Conservation (phyloP, 2,797 vertebrate species). For the Galagoides demidoff region DNA sequence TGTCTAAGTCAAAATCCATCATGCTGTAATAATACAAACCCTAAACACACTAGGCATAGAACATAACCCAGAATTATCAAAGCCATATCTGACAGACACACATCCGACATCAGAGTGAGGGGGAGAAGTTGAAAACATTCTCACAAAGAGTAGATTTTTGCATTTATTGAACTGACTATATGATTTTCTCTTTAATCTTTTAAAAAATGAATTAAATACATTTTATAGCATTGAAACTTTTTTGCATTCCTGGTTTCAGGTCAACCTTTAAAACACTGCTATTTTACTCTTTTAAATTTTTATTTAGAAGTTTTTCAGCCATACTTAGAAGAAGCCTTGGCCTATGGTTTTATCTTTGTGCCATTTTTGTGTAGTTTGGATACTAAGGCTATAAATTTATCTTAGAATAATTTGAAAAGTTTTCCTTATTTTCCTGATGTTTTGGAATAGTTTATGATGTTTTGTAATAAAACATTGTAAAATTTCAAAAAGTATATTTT, state of each 20-base stretch:
- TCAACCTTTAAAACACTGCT: not conserved
- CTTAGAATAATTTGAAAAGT: not conserved
- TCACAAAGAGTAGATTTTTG: not conserved
- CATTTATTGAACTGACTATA: not conserved
- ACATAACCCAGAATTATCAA: too few relatives aligned
- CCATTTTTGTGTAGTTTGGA: not conserved
- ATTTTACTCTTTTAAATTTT: not conserved
- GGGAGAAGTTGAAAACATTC: too few relatives aligned
- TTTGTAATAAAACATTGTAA: not conserved
- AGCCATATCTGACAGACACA: too few relatives aligned
- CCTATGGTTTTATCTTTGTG: not conserved
- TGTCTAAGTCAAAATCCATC: too few relatives aligned
- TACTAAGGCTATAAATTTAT: not conserved
- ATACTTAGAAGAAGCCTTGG: not conserved
- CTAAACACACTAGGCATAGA: too few relatives aligned
- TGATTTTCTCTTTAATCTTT: not conserved
- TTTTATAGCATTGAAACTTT: not conserved
- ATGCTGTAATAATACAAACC: too few relatives aligned
- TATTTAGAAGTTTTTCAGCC: not conserved
- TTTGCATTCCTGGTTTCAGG: not conserved
- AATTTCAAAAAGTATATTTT: not conserved
- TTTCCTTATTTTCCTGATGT: not conserved
- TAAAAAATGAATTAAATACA: not conserved
- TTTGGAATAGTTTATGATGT: not conserved
- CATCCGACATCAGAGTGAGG: too few relatives aligned